Percentiles rank a stretch among this genome's conserved stretches.
phyloP scores from a whole-genome alignment of 2,888 invertebrate species.

The Steinernema carpocapsae region DNA sequence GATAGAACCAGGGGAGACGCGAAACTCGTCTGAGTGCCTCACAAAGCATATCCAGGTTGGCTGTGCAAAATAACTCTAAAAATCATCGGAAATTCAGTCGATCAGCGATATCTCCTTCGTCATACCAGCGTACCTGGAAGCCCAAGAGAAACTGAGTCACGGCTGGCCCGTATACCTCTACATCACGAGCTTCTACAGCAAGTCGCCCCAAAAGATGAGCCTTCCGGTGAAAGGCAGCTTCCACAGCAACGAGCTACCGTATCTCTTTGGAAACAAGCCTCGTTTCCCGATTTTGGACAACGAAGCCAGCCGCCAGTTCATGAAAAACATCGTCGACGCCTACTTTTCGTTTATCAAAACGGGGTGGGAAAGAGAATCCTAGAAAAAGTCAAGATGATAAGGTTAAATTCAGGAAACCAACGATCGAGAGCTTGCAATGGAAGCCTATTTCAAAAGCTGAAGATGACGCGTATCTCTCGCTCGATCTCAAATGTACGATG shows the following conservation, averaged over 20 bases:
- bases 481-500: not conserved
- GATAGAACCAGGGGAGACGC: not conserved
- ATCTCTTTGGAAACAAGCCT: constrained; percentile 43
- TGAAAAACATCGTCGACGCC: constrained; percentile 37
- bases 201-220: not conserved
- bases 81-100: too few species aligned
- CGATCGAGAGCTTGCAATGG: not conserved
- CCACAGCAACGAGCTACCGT: constrained; percentile 43
- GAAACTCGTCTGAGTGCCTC: not conserved
- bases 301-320: constrained; percentile 38
- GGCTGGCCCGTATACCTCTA: constrained; percentile 44
- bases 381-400: not conserved
- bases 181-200: constrained; percentile 1
- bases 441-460: not conserved
- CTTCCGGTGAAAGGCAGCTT: constrained; percentile 43
- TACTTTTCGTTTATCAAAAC: constrained; percentile 40
- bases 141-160: constrained; percentile 39
- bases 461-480: not conserved
- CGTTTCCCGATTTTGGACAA: constrained; percentile 42
- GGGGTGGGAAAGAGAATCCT: constrained; percentile 30
- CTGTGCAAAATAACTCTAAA: not conserved
- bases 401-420: not conserved
- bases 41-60: constrained; percentile 21
- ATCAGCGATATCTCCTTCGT: constrained; percentile 47
- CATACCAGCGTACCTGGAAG: constrained; percentile 45